These are phyloP conservation scores for Sylvilagus floridanus DNA, from an alignment of 2,797 vertebrate species.

Conservation along the genomic window DNA sequence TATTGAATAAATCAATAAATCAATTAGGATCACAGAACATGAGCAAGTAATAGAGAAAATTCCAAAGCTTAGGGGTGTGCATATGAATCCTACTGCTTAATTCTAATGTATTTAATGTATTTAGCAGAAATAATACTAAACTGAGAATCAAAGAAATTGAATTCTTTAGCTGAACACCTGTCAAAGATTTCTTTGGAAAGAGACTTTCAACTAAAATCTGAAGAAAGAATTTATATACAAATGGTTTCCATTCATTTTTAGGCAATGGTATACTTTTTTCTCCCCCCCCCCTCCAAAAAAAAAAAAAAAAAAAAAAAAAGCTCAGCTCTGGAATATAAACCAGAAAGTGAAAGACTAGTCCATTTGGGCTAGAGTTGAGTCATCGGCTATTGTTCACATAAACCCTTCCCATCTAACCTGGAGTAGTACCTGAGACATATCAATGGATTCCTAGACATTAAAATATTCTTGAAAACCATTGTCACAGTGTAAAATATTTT, in stretches of 20 bases:
- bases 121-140: not conserved
- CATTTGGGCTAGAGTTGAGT: not conserved
- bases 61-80: conserved; percentile 9
- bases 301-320: not conserved
- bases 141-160: not conserved
- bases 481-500: not conserved
- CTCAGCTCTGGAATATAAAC: not conserved
- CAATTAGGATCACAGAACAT: conserved; percentile 78
- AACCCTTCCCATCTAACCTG: not conserved
- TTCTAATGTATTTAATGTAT: not conserved
- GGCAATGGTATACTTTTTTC: accelerated
- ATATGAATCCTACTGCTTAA: conserved; percentile 72
- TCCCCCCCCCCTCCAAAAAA: not conserved
- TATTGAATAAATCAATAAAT: conserved; percentile 87
- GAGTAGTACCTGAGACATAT: not conserved
- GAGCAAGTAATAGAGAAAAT: conserved; percentile 63
- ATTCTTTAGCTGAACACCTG: conserved; percentile 24
- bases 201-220: not conserved
- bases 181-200: not conserved
- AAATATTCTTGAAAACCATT: not conserved
- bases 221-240: not conserved
- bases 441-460: not conserved
- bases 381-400: not conserved
- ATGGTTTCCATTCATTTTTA: not conserved
- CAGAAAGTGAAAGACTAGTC: not conserved